Evolutionary conservation across 1,140 invertebrate species (phyloP).

Genomic region (Probaryconus sp.): DNA sequence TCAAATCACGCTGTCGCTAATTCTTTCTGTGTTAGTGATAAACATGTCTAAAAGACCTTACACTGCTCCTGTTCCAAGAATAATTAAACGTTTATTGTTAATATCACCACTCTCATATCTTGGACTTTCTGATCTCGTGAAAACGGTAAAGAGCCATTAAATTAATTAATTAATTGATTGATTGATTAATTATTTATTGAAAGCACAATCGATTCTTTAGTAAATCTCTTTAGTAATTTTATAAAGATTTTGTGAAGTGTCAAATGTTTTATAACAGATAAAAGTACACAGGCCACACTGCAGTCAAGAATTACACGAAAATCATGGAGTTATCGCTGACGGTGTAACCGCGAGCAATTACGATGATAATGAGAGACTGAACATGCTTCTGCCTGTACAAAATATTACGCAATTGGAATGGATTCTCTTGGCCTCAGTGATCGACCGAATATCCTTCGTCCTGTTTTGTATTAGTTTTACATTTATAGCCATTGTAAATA

Average conservation of each 20-base stretch:
- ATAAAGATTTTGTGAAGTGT: no score
- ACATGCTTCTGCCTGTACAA: conserved; percentile 69
- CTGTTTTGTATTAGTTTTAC: conserved; percentile 79
- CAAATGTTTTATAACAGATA: conserved; percentile 57
- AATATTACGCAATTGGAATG: conserved; percentile 80
- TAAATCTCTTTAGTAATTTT: no score
- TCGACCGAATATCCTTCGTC: conserved; percentile 81
- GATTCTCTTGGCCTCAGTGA: conserved; percentile 80
- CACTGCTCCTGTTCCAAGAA: conserved; percentile 78
- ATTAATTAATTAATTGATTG: background rate
- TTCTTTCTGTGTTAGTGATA: conserved; percentile 82
- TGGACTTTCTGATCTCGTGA: conserved; percentile 73
- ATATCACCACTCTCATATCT: conserved; percentile 79
- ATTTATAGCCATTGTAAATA: conserved; percentile 78
- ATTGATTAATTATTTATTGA: no score
- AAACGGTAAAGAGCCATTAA: conserved; percentile 51
- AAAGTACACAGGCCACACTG: conserved; percentile 61
- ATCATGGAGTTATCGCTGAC: conserved; percentile 58
- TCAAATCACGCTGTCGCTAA: conserved; percentile 80
- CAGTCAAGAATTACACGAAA: conserved; percentile 75
- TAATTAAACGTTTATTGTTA: conserved; percentile 78
- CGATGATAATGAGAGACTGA: conserved; percentile 72
- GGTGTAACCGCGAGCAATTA: conserved; percentile 61
- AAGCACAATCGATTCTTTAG: no score
- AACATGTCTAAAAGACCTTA: conserved; percentile 78